phyloP scores from a whole-genome alignment of 2,113 vertebrate species.

The Cynopterus brachyotis region DNA sequence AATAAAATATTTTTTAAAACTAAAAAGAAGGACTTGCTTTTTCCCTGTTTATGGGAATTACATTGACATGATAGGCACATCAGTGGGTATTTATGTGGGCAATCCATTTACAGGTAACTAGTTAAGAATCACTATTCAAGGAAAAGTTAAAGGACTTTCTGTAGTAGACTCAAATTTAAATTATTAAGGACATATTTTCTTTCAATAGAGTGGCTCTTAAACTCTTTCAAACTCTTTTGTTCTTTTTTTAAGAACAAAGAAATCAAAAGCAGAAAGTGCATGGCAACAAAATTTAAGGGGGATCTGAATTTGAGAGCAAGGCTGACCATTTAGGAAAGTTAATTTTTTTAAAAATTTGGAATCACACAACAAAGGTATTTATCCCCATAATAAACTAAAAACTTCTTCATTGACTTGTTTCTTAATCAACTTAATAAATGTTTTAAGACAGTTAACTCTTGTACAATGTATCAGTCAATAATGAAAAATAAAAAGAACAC shows the following conservation, averaged over 20 bases:
- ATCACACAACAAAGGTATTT: not conserved
- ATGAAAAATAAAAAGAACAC: not conserved
- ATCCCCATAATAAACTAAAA: conserved; percentile 14
- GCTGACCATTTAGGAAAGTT: not conserved
- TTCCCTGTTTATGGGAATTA: not conserved
- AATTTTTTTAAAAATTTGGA: not conserved
- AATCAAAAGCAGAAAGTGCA: not conserved
- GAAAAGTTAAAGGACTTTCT: not conserved
- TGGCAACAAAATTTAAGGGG: not conserved
- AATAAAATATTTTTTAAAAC: not conserved
- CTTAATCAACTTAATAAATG: not conserved
- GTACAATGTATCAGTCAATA: not conserved
- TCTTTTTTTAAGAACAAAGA: not conserved
- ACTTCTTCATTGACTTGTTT: not conserved
- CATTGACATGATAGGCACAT: not conserved
- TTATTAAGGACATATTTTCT: not conserved
- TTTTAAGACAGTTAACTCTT: conserved; percentile 4
- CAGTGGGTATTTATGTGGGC: not conserved
- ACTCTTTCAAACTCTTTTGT: conserved; percentile 23
- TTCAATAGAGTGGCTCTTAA: not conserved
- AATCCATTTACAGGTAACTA: conserved; percentile 9
- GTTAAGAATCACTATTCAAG: not conserved
- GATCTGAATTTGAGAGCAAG: not conserved
- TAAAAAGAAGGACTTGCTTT: not conserved
- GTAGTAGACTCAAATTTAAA: not conserved